Conservation (phyloP, 2,113 vertebrate genomes). For the Tetraodon nigroviridis region DNA sequence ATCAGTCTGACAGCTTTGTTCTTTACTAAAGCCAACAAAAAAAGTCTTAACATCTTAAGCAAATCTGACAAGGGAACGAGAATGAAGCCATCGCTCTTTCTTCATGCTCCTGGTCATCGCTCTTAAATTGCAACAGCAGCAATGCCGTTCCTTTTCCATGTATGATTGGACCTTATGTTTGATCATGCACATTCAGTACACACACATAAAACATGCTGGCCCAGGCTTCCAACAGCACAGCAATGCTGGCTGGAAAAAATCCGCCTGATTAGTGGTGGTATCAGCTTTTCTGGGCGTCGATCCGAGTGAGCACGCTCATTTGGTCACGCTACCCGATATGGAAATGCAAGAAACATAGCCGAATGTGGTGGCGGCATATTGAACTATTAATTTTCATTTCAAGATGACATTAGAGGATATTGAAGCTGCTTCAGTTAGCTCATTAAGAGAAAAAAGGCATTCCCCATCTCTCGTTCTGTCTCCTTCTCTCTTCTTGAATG, state of each 20-base stretch:
- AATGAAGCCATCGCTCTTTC: no score
- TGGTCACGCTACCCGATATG: slow-evolving; percentile 79
- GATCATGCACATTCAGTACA: slow-evolving; percentile 22
- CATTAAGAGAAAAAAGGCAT: slow-evolving; percentile 54
- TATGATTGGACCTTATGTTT: slow-evolving; percentile 46
- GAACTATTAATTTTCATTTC: slow-evolving; percentile 79
- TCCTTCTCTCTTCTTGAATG: slow-evolving; percentile 26
- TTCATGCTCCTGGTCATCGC: slow-evolving; percentile 24
- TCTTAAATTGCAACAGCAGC: slow-evolving; percentile 27
- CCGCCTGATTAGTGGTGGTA: slow-evolving; percentile 75
- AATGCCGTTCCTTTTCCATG: slow-evolving; percentile 47
- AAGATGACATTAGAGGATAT: slow-evolving; percentile 77
- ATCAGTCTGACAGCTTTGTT: slow-evolving; percentile 2
- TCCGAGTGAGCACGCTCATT: slow-evolving; percentile 67
- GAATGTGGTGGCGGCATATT: slow-evolving; percentile 63
- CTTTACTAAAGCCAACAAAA: not conserved
- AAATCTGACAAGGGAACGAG: no score
- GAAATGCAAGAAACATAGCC: slow-evolving; percentile 70
- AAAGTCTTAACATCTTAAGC: no score
- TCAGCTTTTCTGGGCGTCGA: slow-evolving; percentile 68
- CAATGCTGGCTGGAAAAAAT: slow-evolving; percentile 69
- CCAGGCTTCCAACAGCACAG: slow-evolving; percentile 40
- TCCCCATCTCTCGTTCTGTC: slow-evolving; percentile 49
- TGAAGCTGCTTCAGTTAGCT: slow-evolving; percentile 73
- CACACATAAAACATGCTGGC: slow-evolving; percentile 16